Evolutionary conservation across 1,140 invertebrate species (phyloP).

Genomic region (Drosophila pallidifrons): DNA sequence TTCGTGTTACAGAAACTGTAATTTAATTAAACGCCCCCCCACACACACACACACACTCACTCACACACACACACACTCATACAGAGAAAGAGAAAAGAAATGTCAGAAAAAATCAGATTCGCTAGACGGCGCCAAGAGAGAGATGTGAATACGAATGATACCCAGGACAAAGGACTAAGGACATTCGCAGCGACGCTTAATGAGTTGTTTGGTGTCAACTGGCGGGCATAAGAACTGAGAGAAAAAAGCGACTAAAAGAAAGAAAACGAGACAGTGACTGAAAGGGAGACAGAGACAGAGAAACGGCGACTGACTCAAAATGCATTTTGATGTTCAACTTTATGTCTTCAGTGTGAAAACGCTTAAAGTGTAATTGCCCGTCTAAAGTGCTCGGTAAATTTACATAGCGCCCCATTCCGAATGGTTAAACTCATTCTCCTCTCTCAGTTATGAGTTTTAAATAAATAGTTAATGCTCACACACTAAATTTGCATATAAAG

Average conservation of each 20-base stretch:
- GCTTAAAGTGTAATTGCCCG: slow-evolving; percentile 43
- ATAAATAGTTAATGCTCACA: slow-evolving; percentile 22
- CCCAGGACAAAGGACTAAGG: slow-evolving; percentile 20
- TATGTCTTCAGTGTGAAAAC: slow-evolving; percentile 31
- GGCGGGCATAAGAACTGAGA: background rate
- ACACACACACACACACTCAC: slow-evolving; percentile 30
- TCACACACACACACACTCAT: slow-evolving; percentile 1
- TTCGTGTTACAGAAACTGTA: slow-evolving; percentile 33
- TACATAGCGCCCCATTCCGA: slow-evolving; percentile 31
- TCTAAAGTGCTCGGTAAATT: slow-evolving; percentile 41
- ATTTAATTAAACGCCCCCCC: slow-evolving; percentile 51
- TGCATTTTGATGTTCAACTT: slow-evolving; percentile 33
- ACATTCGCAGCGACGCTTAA: slow-evolving; percentile 42
- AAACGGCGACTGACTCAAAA: slow-evolving; percentile 22
- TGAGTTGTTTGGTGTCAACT: slow-evolving; percentile 34
- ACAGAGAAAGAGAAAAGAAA: slow-evolving; percentile 8
- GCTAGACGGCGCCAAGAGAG: slow-evolving; percentile 50
- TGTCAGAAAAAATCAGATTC: slow-evolving; percentile 21
- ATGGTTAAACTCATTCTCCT: slow-evolving; percentile 16
- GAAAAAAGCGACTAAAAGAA: background rate
- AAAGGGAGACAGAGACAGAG: slow-evolving; percentile 2
- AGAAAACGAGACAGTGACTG: background rate
- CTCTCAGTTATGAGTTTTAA: slow-evolving; percentile 29
- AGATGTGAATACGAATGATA: background rate
- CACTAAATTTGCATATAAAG: slow-evolving; percentile 1